These are phyloP conservation scores for Eledone cirrhosa DNA, from an alignment of 2,888 invertebrate species.

Conservation along the genomic window DNA sequence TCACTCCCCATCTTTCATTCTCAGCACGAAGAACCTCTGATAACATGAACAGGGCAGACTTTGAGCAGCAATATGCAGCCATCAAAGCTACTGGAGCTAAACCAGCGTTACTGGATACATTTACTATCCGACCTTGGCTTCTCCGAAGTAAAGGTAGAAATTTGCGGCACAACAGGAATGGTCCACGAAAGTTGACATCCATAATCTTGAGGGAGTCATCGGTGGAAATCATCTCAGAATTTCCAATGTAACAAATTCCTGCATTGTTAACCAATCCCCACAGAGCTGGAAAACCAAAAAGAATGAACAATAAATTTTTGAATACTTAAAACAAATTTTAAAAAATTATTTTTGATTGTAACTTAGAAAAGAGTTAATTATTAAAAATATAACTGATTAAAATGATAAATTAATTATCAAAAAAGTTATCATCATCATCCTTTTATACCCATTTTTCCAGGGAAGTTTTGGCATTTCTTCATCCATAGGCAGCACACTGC, in stretches of 20 bases:
- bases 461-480: no score
- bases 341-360: no score
- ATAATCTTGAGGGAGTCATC: constrained; percentile 51
- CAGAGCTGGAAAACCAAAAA: constrained; percentile 38
- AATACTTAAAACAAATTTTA: no score
- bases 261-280: constrained; percentile 62
- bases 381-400: no score
- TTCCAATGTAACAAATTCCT: constrained; percentile 54
- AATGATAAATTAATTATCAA: no score
- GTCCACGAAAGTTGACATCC: constrained; percentile 55
- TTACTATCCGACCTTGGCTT: constrained; percentile 54
- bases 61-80: constrained; percentile 56
- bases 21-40: constrained; percentile 54
- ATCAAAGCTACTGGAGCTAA: constrained; percentile 51
- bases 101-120: constrained; percentile 57
- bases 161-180: constrained; percentile 49
- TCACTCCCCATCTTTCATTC: constrained; percentile 51
- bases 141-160: constrained; percentile 55
- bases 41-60: constrained; percentile 54
- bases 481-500: no score
- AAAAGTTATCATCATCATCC: no score
- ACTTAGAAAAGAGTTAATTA: no score
- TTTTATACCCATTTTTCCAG: no score
- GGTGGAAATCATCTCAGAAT: constrained; percentile 53
- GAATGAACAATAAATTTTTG: no score